Evolutionary conservation across 2,888 invertebrate species (phyloP).

Genomic region (Dryobota labecula): DNA sequence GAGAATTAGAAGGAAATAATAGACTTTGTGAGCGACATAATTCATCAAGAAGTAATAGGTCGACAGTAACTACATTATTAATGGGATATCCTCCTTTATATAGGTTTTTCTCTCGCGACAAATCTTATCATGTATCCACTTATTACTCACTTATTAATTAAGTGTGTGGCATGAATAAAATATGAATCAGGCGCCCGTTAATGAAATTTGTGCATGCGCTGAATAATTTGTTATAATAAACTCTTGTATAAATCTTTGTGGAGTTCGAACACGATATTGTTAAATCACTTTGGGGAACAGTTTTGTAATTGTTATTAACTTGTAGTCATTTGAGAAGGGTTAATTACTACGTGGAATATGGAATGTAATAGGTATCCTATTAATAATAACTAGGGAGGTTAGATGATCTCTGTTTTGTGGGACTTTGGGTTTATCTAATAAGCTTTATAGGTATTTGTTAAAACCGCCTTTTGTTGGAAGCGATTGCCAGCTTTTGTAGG

Average conservation of each 20-base stretch:
- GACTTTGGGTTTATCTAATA: neutral
- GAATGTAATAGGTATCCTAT: neutral
- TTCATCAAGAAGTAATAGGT: slow-evolving; percentile 74
- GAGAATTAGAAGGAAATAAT: slow-evolving; percentile 61
- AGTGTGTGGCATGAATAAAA: slow-evolving; percentile 66
- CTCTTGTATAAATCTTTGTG: slow-evolving; percentile 60
- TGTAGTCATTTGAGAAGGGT: slow-evolving; percentile 47
- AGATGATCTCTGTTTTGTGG: neutral
- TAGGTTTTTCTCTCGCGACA: slow-evolving; percentile 54
- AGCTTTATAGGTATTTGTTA: neutral
- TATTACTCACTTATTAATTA: slow-evolving; percentile 68
- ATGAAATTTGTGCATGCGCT: slow-evolving; percentile 67
- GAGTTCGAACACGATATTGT: slow-evolving; percentile 60
- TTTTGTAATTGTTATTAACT: slow-evolving; percentile 54
- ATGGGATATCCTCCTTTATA: slow-evolving; percentile 61
- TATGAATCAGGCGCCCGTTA: slow-evolving; percentile 59
- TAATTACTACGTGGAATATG: slow-evolving; percentile 19
- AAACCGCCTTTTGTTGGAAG: too few relatives aligned
- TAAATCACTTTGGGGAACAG: slow-evolving; percentile 51
- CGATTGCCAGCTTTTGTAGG: too few relatives aligned
- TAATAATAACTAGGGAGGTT: slow-evolving; percentile 8
- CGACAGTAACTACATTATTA: slow-evolving; percentile 72
- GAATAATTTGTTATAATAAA: slow-evolving; percentile 61
- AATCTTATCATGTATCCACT: slow-evolving; percentile 65
- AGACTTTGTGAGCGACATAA: slow-evolving; percentile 72